These are phyloP conservation scores for Engystomops pustulosus DNA, from an alignment of 2,113 vertebrate species.

Conservation along the genomic window DNA sequence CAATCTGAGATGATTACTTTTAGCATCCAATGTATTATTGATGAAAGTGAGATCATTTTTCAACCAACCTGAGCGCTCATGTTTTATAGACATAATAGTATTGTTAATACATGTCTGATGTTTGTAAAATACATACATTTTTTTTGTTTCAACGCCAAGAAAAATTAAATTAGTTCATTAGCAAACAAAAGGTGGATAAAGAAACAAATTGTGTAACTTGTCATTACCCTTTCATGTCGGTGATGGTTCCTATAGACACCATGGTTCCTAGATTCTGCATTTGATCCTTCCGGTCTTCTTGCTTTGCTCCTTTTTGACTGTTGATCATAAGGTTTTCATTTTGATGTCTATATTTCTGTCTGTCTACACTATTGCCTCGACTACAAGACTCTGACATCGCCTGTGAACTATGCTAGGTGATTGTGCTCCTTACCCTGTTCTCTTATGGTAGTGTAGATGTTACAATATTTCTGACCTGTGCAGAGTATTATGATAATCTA, in stretches of 20 bases:
- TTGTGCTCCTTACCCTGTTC: background rate
- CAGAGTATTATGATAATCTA: background rate
- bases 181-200: background rate
- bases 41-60: too few relatives aligned
- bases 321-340: background rate
- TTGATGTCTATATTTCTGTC: background rate
- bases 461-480: background rate
- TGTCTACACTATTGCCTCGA: background rate
- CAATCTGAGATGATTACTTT: too few relatives aligned
- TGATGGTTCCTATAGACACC: constrained; percentile 27
- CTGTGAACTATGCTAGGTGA: background rate
- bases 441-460: background rate
- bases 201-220: too few relatives aligned
- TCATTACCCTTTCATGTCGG: constrained; percentile 45
- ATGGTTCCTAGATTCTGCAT: background rate
- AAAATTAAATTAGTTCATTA: background rate
- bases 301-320: background rate
- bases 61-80: too few relatives aligned
- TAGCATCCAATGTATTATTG: too few relatives aligned
- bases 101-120: too few relatives aligned
- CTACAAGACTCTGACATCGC: background rate
- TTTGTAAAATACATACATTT: background rate
- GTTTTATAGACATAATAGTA: too few relatives aligned
- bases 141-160: background rate
- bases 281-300: background rate